Conservation (phyloP, 2,888 invertebrate genomes). For the Sceliomorpha sp. region DNA sequence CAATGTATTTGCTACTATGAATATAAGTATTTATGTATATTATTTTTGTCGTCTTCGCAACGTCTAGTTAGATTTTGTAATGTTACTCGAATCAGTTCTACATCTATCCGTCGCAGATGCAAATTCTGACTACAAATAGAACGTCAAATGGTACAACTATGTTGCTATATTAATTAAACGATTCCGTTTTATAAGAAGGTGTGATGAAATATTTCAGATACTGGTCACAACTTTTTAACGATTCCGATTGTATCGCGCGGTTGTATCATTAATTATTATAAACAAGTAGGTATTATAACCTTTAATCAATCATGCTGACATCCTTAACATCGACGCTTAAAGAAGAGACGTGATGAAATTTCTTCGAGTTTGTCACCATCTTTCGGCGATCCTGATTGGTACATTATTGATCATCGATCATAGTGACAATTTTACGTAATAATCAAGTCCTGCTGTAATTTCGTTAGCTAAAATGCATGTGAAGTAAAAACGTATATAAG, state of each 20-base stretch:
- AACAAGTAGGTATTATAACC: slow-evolving; percentile 34
- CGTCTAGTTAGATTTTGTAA: too few species aligned
- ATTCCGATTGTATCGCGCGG: slow-evolving; percentile 20
- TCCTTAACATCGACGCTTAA: slow-evolving; percentile 29
- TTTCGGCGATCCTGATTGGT: slow-evolving; percentile 36
- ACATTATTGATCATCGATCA: slow-evolving; percentile 38
- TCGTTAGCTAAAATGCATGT: too few species aligned
- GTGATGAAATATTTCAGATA: slow-evolving; percentile 10
- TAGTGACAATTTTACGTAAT: slow-evolving; percentile 42
- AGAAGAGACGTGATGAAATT: slow-evolving; percentile 45
- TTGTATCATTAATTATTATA: slow-evolving; percentile 46
- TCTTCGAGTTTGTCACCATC: slow-evolving; percentile 44
- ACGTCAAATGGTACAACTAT: too few species aligned
- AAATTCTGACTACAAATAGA: too few species aligned
- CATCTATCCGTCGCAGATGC: too few species aligned
- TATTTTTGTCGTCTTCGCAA: too few species aligned
- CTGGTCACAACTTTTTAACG: slow-evolving; percentile 15
- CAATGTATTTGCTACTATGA: too few species aligned
- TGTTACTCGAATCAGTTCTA: too few species aligned
- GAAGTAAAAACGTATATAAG: too few species aligned
- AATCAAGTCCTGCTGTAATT: too few species aligned
- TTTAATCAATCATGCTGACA: slow-evolving; percentile 45
- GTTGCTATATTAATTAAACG: slow-evolving; percentile 10
- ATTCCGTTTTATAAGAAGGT: not conserved
- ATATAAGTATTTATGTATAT: too few species aligned